Conservation (phyloP, 2,113 vertebrate genomes). For the Tichodroma muraria region DNA sequence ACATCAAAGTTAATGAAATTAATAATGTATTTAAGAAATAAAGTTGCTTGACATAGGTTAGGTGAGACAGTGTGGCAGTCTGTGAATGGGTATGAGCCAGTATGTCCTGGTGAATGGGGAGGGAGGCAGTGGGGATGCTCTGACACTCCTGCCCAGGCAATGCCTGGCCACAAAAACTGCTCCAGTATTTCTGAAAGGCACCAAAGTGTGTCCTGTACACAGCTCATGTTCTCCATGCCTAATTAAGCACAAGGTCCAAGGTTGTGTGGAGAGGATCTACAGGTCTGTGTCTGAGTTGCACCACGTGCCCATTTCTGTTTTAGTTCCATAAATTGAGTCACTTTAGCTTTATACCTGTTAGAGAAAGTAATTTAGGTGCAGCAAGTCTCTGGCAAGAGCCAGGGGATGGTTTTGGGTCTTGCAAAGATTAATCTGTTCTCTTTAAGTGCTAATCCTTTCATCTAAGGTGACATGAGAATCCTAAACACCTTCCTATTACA, state of each 20-base stretch:
- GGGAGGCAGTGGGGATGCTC: not conserved
- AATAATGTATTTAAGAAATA: not conserved
- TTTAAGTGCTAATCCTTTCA: not conserved
- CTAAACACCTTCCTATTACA: not conserved
- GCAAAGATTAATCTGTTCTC: constrained; percentile 1
- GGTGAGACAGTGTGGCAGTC: not conserved
- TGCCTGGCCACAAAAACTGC: not conserved
- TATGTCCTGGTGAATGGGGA: not conserved
- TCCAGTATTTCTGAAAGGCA: not conserved
- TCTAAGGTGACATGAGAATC: not conserved
- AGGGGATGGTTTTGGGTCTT: not conserved
- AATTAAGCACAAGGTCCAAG: not conserved
- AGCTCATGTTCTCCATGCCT: not conserved
- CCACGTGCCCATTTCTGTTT: accelerated
- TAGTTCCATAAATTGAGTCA: not conserved
- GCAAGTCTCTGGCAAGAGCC: not conserved
- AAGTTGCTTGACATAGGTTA: not conserved
- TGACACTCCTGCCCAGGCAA: not conserved
- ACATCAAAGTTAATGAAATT: not conserved
- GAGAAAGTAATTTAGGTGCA: not conserved
- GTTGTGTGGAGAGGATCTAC: not conserved
- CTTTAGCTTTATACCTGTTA: not conserved
- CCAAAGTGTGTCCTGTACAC: not conserved
- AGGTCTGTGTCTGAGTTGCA: not conserved
- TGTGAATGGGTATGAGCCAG: too few relatives aligned